Conservation (phyloP, 1,140 invertebrate genomes). For the Dendrolimus punctatus region DNA sequence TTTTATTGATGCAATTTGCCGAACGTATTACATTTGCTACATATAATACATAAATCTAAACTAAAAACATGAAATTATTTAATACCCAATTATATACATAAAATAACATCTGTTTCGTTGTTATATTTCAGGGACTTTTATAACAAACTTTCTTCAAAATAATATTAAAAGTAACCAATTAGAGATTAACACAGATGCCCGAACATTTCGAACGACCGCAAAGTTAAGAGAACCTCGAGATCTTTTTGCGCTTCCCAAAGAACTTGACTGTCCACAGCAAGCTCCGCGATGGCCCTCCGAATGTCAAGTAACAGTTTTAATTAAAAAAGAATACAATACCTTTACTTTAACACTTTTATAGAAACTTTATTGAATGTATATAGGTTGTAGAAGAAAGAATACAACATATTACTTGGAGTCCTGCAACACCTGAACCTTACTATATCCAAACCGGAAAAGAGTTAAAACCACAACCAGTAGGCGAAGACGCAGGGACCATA, state of each 20-base stretch:
- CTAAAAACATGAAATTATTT: too few species aligned
- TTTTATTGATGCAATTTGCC: constrained; percentile 13
- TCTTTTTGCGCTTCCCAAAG: constrained; percentile 78
- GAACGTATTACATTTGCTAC: constrained; percentile 9
- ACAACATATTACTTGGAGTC: constrained; percentile 82
- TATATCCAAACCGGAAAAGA: constrained; percentile 85
- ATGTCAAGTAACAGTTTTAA: constrained; percentile 78
- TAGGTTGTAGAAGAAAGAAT: constrained; percentile 89
- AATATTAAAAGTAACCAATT: constrained; percentile 77
- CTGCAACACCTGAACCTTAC: constrained; percentile 83
- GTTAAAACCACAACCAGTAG: constrained; percentile 86
- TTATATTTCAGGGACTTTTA: constrained; percentile 65
- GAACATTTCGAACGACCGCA: constrained; percentile 74
- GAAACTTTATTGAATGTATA: background rate
- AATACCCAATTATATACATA: too few species aligned
- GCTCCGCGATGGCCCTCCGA: constrained; percentile 89
- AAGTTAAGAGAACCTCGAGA: constrained; percentile 79
- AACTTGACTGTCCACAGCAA: constrained; percentile 81
- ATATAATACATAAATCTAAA: constrained; percentile 7
- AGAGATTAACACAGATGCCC: constrained; percentile 77
- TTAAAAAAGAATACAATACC: background rate
- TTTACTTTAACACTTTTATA: background rate
- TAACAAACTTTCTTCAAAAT: constrained; percentile 73
- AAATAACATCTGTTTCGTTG: too few species aligned
- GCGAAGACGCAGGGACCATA: constrained; percentile 88